phyloP scores from a whole-genome alignment of 2,797 vertebrate genomes.

The Lepus oiostolus region DNA sequence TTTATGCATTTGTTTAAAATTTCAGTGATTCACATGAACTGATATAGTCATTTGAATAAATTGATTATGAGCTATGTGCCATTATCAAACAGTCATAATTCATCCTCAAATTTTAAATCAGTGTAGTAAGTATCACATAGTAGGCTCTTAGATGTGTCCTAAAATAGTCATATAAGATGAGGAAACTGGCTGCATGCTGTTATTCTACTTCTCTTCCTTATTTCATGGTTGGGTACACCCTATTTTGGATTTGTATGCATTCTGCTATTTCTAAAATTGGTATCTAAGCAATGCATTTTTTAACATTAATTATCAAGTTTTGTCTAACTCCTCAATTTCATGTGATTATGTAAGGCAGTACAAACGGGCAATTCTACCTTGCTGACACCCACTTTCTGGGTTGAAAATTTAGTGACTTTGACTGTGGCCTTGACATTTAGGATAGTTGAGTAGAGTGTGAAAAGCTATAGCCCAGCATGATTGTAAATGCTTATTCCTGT shows the following conservation, averaged over 20 bases:
- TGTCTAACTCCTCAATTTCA: constrained; percentile 74
- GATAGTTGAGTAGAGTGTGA: constrained; percentile 11
- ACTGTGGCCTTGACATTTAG: constrained; percentile 43
- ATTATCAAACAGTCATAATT: constrained; percentile 25
- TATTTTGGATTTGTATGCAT: constrained; percentile 75
- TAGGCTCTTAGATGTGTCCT: constrained; percentile 21
- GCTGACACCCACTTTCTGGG: constrained; percentile 28
- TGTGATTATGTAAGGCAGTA: constrained; percentile 53
- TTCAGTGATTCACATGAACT: neutral
- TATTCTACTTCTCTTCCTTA: constrained; percentile 47
- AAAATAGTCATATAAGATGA: constrained; percentile 55
- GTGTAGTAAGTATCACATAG: neutral
- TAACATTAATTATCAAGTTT: constrained; percentile 78
- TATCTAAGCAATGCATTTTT: constrained; percentile 77
- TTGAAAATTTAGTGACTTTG: constrained; percentile 62
- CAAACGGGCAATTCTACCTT: constrained; percentile 48
- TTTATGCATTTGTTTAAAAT: neutral
- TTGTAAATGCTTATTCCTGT: neutral
- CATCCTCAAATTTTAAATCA: constrained; percentile 15
- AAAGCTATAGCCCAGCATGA: constrained; percentile 1
- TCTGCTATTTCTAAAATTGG: constrained; percentile 76
- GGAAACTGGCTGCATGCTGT: constrained; percentile 12
- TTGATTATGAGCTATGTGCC: constrained; percentile 1
- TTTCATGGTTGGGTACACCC: constrained; percentile 55
- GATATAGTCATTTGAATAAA: neutral